These are phyloP conservation scores for Anthophora plumipes DNA, from an alignment of 2,888 invertebrate species.

Conservation along the genomic window DNA sequence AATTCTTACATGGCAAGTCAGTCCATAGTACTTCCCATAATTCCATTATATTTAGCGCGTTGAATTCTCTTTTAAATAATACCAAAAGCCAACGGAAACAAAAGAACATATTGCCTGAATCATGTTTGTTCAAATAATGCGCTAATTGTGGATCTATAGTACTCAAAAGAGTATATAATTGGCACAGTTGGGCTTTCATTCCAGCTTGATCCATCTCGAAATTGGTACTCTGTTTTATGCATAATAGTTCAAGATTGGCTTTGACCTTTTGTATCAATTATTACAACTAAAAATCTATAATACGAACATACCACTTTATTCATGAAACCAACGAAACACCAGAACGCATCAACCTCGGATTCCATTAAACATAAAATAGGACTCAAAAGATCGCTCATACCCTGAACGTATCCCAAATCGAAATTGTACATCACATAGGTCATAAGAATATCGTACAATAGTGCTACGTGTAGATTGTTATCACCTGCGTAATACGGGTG, in stretches of 20 bases:
- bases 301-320: conserved; percentile 91
- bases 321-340: conserved; percentile 99
- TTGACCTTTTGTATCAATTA: not conserved
- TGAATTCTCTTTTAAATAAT: conserved; percentile 97
- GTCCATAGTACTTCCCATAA: conserved; percentile 99
- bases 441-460: conserved; percentile 96
- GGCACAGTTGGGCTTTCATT: conserved; percentile 96
- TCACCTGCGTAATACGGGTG: conserved; percentile 97
- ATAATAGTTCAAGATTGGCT: conserved; percentile 21
- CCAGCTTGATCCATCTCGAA: conserved; percentile 99
- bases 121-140: conserved; percentile 93
- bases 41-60: conserved; percentile 93
- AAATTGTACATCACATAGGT: conserved; percentile 99
- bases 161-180: conserved; percentile 92
- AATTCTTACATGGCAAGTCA: conserved; percentile 96
- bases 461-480: conserved; percentile 93
- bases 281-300: not conserved
- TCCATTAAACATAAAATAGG: conserved; percentile 95
- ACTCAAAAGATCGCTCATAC: conserved; percentile 98
- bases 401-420: conserved; percentile 97
- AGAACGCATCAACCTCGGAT: conserved; percentile 98
- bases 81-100: conserved; percentile 99
- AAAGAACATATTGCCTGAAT: conserved; percentile 98
- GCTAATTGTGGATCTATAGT: conserved; percentile 94
- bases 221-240: conserved; percentile 89